phyloP scores from a whole-genome alignment of 2,113 vertebrate species.

The Tyrannus savana region DNA sequence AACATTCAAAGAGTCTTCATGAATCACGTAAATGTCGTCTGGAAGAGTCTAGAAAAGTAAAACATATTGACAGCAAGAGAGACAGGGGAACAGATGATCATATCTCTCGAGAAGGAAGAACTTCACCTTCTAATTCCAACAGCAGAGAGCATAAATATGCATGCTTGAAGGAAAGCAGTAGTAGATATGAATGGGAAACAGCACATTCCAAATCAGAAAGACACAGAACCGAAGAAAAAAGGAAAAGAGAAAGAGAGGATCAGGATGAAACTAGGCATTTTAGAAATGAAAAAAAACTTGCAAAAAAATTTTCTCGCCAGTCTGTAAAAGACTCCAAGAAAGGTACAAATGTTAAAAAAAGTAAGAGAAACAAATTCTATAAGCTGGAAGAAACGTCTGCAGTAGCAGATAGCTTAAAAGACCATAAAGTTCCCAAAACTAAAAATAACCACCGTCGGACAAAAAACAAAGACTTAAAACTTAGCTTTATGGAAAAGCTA shows the following conservation, averaged over 20 bases:
- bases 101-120: slow-evolving; percentile 59
- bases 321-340: slow-evolving; percentile 62
- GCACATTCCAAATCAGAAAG: slow-evolving; percentile 65
- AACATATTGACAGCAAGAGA: slow-evolving; percentile 62
- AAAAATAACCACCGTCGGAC: slow-evolving; percentile 12
- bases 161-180: slow-evolving; percentile 33
- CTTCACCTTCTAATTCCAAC: slow-evolving; percentile 47
- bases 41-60: slow-evolving; percentile 71
- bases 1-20: slow-evolving; percentile 55
- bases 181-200: slow-evolving; percentile 63
- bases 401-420: neutral
- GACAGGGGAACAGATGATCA: slow-evolving; percentile 58
- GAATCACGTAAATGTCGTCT: slow-evolving; percentile 58
- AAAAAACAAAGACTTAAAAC: slow-evolving; percentile 81
- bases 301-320: slow-evolving; percentile 39
- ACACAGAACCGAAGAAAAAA: slow-evolving; percentile 76
- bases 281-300: slow-evolving; percentile 65
- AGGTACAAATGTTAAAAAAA: slow-evolving; percentile 26
- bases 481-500: slow-evolving; percentile 96
- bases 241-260: slow-evolving; percentile 75
- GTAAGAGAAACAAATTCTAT: slow-evolving; percentile 7
- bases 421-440: slow-evolving; percentile 16
- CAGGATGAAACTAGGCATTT: slow-evolving; percentile 67
- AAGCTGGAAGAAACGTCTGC: neutral
- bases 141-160: slow-evolving; percentile 60